Percentiles rank a stretch among this genome's conserved stretches.
These are phyloP conservation scores for Apantesis nais DNA, from an alignment of 2,888 invertebrate genomes.

Conservation along the genomic window DNA sequence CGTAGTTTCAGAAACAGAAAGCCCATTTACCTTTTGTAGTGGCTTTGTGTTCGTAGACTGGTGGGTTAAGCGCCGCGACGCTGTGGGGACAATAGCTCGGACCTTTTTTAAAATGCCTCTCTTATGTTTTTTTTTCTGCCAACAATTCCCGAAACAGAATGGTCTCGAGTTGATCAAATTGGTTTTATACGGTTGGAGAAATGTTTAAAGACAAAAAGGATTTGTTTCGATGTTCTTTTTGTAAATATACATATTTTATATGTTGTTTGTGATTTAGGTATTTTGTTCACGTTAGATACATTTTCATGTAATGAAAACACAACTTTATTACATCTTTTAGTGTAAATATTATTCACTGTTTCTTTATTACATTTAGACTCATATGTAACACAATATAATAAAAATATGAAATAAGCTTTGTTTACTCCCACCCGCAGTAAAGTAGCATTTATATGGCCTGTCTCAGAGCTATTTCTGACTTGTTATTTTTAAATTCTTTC, in stretches of 20 bases:
- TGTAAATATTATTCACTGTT: conserved; percentile 31
- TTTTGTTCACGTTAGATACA: conserved; percentile 34
- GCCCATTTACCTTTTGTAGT: conserved; percentile 79
- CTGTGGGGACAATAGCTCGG: conserved; percentile 68
- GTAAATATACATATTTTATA: background rate
- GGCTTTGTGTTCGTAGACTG: conserved; percentile 73
- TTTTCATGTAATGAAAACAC: conserved; percentile 29
- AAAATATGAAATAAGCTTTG: conserved; percentile 30
- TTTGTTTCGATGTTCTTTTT: conserved; percentile 34
- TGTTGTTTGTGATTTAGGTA: conserved; percentile 26
- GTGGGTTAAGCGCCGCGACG: conserved; percentile 74
- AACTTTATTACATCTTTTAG: conserved; percentile 36
- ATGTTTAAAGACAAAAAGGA: conserved; percentile 47
- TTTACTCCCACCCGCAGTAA: conserved; percentile 16
- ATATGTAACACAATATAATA: conserved; percentile 22
- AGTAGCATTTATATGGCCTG: background rate
- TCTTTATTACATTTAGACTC: conserved; percentile 35
- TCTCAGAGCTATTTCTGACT: conserved; percentile 7
- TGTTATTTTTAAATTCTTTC: background rate
- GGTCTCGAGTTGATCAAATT: conserved; percentile 61
- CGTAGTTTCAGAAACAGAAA: conserved; percentile 71
- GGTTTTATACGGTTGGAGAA: conserved; percentile 51
- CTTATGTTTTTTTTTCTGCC: conserved; percentile 62
- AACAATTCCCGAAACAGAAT: conserved; percentile 64
- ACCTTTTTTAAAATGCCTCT: conserved; percentile 72